These are phyloP conservation scores for Gasterosteus nipponicus DNA, from an alignment of 2,113 vertebrate species.

Conservation along the genomic window DNA sequence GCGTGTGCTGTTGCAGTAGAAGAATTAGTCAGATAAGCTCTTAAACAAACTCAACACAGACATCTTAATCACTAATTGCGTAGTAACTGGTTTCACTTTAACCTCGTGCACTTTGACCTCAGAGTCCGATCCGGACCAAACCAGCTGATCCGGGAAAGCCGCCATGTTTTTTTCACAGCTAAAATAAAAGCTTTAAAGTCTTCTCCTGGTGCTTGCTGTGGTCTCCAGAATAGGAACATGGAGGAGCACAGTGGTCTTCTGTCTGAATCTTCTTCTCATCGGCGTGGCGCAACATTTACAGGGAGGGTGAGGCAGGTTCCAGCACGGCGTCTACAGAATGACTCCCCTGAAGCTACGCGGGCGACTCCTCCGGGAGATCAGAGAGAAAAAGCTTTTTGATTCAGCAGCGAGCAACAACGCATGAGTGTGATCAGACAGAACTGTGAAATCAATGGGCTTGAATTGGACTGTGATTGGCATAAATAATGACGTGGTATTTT, in stretches of 20 bases:
- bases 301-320: slow-evolving; percentile 24
- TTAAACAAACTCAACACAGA: not conserved
- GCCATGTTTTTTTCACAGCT: too few species aligned
- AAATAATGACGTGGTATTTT: slow-evolving; percentile 5
- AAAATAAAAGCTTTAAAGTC: not conserved
- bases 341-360: slow-evolving; percentile 23
- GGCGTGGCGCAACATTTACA: not conserved
- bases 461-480: not conserved
- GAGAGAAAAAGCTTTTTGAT: not conserved
- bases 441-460: not conserved
- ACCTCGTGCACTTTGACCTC: not conserved
- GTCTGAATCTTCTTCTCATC: not conserved
- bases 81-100: slow-evolving; percentile 18
- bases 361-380: not conserved
- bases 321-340: slow-evolving; percentile 4
- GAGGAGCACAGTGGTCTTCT: too few species aligned
- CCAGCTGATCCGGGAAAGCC: not conserved
- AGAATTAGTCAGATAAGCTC: not conserved
- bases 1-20: not conserved
- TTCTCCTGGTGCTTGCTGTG: not conserved
- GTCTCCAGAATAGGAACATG: not conserved
- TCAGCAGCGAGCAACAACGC: not conserved
- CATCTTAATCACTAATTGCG: not conserved
- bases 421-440: not conserved
- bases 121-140: not conserved